phyloP scores from a whole-genome alignment of 2,797 vertebrate species.

The Trachurus trachurus region DNA sequence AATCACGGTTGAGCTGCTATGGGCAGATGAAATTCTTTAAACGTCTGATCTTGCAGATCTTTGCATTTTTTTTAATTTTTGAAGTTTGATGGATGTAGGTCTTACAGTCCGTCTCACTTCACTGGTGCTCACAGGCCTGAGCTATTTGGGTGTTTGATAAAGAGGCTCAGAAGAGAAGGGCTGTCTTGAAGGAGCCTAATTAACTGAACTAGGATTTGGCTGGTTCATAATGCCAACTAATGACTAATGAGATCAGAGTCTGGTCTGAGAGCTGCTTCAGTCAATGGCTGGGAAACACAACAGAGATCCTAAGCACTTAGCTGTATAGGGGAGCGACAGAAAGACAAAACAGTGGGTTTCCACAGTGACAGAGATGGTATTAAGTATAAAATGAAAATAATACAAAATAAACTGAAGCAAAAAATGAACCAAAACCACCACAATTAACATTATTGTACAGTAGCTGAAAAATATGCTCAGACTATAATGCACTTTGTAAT shows the following conservation, averaged over 20 bases:
- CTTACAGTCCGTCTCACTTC: background rate
- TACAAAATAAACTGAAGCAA: background rate
- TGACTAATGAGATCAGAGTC: background rate
- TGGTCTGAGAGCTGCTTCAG: background rate
- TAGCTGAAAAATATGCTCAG: background rate
- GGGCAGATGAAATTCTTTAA: background rate
- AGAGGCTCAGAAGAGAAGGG: background rate
- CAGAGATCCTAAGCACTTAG: background rate
- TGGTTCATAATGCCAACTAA: background rate
- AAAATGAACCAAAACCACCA: background rate
- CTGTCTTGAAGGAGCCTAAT: constrained; percentile 5
- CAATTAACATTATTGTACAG: background rate
- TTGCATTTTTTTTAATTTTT: background rate
- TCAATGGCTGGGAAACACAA: background rate
- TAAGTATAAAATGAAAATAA: background rate
- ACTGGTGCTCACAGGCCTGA: background rate
- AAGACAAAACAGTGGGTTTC: background rate
- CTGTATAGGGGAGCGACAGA: background rate
- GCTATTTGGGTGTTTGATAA: background rate
- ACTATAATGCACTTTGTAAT: background rate
- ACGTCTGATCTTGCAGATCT: background rate
- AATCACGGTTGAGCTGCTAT: background rate
- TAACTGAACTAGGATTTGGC: background rate
- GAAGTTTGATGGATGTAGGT: background rate
- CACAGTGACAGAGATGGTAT: background rate